Conservation (phyloP, 2,797 vertebrate species). For the Coregonus sp. region DNA sequence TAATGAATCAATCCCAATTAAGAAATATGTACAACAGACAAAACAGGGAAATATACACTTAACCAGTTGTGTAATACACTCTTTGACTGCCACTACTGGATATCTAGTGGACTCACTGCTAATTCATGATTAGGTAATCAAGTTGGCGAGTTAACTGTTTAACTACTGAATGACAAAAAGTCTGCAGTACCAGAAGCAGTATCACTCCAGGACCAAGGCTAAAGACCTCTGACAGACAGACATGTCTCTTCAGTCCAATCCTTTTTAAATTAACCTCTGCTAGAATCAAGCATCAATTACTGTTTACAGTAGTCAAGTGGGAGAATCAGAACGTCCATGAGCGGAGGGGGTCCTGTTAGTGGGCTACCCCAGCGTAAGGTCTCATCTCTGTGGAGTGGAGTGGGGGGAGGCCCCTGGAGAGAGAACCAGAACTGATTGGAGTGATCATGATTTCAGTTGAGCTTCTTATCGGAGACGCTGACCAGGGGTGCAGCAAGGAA, state of each 20-base stretch:
- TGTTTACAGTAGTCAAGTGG: constrained; percentile 14
- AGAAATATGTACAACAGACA: background rate
- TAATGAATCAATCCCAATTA: background rate
- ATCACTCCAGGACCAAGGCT: background rate
- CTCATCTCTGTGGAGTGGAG: background rate
- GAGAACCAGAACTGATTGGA: background rate
- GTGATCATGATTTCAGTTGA: constrained; percentile 9
- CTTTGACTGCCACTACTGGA: background rate
- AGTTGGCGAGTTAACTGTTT: background rate
- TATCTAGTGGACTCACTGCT: background rate
- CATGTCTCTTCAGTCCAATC: background rate
- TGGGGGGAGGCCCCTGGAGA: background rate
- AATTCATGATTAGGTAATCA: background rate
- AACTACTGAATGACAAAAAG: background rate
- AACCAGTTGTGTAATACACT: too few relatives aligned
- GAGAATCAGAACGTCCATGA: constrained; percentile 18
- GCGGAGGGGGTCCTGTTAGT: background rate
- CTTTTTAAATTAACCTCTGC: background rate
- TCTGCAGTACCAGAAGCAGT: background rate
- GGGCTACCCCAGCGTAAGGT: background rate
- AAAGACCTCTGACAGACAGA: background rate
- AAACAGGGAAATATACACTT: too few relatives aligned
- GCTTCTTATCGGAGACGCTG: constrained; percentile 6
- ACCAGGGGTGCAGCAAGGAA: constrained; percentile 7
- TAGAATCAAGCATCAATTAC: constrained; percentile 16